Evolutionary conservation across 92 coral and sea anemone genomes (phyloP).

Genomic region (Bergia sp.): DNA sequence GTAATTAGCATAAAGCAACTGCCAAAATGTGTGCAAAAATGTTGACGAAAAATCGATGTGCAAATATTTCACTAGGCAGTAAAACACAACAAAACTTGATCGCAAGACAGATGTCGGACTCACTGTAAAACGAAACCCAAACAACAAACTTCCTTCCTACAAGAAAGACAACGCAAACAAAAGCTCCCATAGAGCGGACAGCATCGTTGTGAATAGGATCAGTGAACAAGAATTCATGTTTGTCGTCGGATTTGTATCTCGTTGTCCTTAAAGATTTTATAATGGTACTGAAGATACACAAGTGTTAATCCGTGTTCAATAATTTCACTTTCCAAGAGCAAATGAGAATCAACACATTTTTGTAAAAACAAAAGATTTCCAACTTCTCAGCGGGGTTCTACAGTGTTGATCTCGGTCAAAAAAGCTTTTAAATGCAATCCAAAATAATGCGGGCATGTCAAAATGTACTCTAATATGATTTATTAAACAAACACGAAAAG

Average conservation of each 20-base stretch:
- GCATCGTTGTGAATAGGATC: background rate
- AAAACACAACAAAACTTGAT: background rate
- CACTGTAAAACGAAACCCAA: background rate
- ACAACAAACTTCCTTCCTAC: background rate
- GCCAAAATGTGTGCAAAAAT: background rate
- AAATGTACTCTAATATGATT: background rate
- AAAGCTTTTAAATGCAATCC: background rate
- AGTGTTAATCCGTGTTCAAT: background rate
- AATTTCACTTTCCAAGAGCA: background rate
- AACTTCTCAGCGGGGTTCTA: constrained; percentile 16
- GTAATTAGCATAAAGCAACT: background rate
- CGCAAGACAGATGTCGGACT: background rate
- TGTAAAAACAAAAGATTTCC: background rate
- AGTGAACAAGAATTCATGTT: constrained; percentile 4
- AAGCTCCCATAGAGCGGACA: constrained; percentile 3
- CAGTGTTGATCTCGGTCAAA: background rate
- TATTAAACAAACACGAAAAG: background rate
- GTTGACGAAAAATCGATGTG: background rate
- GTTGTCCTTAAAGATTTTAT: background rate
- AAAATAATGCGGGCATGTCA: background rate
- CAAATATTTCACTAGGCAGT: background rate
- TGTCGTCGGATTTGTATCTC: background rate
- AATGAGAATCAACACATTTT: background rate
- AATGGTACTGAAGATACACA: background rate
- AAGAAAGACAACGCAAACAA: background rate